These are phyloP conservation scores for Chymomyza costata DNA, from an alignment of 1,140 invertebrate species.

Conservation along the genomic window DNA sequence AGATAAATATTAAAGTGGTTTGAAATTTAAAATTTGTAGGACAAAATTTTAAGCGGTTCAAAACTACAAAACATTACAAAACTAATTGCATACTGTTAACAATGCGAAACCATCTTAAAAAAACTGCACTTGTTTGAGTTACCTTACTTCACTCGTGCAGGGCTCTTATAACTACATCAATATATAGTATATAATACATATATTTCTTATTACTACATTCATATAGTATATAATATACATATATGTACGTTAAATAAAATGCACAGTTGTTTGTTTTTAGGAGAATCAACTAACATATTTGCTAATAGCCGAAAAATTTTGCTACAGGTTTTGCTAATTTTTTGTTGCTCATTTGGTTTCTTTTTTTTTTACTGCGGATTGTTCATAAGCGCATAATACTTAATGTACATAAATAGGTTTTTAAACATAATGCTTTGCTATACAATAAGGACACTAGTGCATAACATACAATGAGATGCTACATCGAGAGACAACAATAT, in stretches of 20 bases:
- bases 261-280: slow-evolving; percentile 13
- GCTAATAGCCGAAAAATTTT: slow-evolving; percentile 61
- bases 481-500: slow-evolving; percentile 22
- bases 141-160: too few species aligned
- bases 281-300: slow-evolving; percentile 49
- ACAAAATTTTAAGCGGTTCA: too few species aligned
- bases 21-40: too few species aligned
- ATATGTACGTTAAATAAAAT: slow-evolving; percentile 29
- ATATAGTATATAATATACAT: slow-evolving; percentile 15
- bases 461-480: slow-evolving; percentile 39
- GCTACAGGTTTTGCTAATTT: slow-evolving; percentile 27
- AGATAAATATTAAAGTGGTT: too few species aligned
- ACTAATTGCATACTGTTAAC: too few species aligned
- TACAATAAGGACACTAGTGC: slow-evolving; percentile 61
- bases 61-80: too few species aligned
- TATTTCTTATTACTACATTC: too few species aligned
- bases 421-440: slow-evolving; percentile 17
- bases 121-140: too few species aligned
- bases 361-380: too few species aligned
- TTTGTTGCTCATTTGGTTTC: slow-evolving; percentile 24
- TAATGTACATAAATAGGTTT: slow-evolving; percentile 23
- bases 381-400: slow-evolving; percentile 55
- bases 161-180: too few species aligned
- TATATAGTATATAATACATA: slow-evolving; percentile 5
- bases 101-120: too few species aligned